Percentiles rank a stretch among this genome's conserved stretches.
Conservation (phyloP, 2,797 vertebrate genomes). For the Clangula hyemalis region DNA sequence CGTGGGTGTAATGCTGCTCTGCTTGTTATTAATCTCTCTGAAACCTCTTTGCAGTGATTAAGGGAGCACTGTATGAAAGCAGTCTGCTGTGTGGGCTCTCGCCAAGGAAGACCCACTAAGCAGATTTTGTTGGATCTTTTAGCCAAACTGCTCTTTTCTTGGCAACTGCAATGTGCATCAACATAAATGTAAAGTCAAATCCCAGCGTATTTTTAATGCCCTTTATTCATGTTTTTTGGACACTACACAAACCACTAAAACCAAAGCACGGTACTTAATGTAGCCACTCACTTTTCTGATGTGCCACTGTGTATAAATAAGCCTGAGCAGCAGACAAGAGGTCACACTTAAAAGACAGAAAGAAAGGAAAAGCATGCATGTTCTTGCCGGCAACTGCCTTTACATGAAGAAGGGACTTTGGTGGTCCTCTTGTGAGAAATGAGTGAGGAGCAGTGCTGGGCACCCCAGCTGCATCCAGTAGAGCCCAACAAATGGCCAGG, state of each 20-base stretch:
- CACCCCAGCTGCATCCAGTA: background rate
- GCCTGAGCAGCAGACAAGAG: background rate
- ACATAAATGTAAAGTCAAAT: slow-evolving; percentile 26
- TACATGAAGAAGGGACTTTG: background rate
- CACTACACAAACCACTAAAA: background rate
- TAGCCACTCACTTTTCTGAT: background rate
- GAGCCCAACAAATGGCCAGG: background rate
- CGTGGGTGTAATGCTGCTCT: slow-evolving; percentile 51
- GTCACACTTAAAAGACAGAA: background rate
- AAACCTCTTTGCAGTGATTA: slow-evolving; percentile 69
- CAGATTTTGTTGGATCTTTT: slow-evolving; percentile 58
- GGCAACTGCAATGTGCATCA: slow-evolving; percentile 10
- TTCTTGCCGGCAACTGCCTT: background rate
- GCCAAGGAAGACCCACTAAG: slow-evolving; percentile 61
- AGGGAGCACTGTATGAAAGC: slow-evolving; percentile 51
- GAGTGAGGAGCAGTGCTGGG: background rate
- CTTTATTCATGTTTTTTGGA: slow-evolving; percentile 40
- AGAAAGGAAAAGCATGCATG: background rate
- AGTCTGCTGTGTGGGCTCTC: slow-evolving; percentile 46
- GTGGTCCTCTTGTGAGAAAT: background rate
- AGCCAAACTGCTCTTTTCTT: slow-evolving; percentile 67
- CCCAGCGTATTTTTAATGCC: background rate
- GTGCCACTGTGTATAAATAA: slow-evolving; percentile 9
- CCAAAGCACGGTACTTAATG: slow-evolving; percentile 27
- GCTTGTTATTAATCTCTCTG: slow-evolving; percentile 73